phyloP scores from a whole-genome alignment of 2,797 vertebrate genomes.

The Oceanodroma leucorhoa region DNA sequence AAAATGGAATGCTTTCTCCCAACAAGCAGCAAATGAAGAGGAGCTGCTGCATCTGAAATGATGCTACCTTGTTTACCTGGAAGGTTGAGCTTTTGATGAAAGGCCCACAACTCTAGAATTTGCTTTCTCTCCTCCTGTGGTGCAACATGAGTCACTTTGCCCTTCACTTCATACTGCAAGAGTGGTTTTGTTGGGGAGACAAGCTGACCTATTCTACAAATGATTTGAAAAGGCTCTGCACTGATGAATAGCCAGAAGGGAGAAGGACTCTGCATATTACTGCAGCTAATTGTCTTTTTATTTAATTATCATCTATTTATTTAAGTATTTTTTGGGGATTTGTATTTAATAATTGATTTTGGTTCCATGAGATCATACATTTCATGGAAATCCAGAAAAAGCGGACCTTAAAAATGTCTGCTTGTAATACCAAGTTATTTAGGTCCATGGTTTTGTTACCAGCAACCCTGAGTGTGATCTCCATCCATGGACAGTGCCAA shows the following conservation, averaged over 20 bases:
- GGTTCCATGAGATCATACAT: neutral
- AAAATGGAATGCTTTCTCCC: constrained; percentile 8
- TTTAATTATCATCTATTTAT: neutral
- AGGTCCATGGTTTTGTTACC: neutral
- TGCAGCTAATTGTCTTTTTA: neutral
- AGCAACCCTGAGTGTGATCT: rapidly evolving
- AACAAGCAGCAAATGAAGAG: constrained; percentile 4
- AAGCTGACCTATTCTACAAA: neutral
- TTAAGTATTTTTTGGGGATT: neutral
- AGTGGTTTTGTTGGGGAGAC: neutral
- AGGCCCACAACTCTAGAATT: neutral
- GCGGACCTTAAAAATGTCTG: neutral
- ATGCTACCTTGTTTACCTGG: neutral
- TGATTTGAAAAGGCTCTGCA: neutral
- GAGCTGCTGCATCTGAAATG: neutral
- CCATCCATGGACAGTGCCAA: neutral
- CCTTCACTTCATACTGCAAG: neutral
- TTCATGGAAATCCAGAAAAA: neutral
- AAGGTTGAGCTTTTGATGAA: neutral
- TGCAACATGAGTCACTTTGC: neutral
- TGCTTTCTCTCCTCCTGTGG: neutral
- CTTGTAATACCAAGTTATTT: neutral
- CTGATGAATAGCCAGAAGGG: neutral
- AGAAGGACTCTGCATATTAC: neutral
- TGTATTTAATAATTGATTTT: neutral